These are phyloP conservation scores for Lysandra bellargus DNA, from an alignment of 2,888 invertebrate species.

Conservation along the genomic window DNA sequence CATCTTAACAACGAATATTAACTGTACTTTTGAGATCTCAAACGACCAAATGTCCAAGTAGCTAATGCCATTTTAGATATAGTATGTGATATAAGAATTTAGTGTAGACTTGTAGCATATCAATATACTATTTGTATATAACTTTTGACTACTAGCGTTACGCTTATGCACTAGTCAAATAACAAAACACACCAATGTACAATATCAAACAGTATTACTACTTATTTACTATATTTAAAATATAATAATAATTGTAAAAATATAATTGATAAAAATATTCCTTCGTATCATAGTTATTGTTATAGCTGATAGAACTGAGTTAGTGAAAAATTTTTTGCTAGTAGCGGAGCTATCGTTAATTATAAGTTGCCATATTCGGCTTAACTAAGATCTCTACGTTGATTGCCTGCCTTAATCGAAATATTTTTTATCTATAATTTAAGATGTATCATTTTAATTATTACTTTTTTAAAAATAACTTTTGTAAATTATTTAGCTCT, in stretches of 20 bases:
- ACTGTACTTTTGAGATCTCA: constrained; percentile 38
- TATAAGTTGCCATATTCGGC: not conserved
- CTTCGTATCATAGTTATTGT: not conserved
- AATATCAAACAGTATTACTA: constrained; percentile 33
- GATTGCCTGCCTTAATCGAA: not conserved
- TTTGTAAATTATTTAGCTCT: not conserved
- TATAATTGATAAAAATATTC: not conserved
- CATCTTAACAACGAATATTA: constrained; percentile 40
- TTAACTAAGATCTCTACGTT: not conserved
- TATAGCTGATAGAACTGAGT: not conserved
- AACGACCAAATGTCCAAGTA: constrained; percentile 40
- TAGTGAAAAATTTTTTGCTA: not conserved
- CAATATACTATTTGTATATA: constrained; percentile 35
- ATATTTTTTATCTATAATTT: not conserved
- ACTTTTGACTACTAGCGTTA: constrained; percentile 26
- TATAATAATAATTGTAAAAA: not conserved
- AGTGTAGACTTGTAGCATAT: constrained; percentile 43
- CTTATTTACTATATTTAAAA: constrained; percentile 2
- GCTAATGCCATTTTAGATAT: constrained; percentile 28
- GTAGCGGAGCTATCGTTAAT: not conserved
- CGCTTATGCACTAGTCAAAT: constrained; percentile 22
- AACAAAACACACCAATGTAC: constrained; percentile 24
- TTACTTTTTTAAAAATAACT: not conserved
- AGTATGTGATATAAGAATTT: constrained; percentile 31
- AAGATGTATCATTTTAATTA: not conserved